Evolutionary conservation across 2,113 vertebrate genomes (phyloP).

Genomic region (Paraplagusia blochii): DNA sequence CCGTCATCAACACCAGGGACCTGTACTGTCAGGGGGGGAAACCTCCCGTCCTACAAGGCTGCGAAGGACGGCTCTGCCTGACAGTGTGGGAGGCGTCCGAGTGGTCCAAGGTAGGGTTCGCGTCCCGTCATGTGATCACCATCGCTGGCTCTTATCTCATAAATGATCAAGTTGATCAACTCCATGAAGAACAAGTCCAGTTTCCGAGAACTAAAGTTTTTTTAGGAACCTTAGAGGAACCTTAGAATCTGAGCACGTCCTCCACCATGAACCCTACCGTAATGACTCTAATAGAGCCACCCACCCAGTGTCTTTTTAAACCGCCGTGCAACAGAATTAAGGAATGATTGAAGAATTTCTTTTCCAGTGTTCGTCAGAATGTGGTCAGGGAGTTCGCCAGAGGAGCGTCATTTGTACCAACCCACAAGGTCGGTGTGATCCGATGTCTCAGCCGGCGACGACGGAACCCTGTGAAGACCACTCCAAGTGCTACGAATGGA

Average conservation of each 20-base stretch:
- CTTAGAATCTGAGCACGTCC: no score
- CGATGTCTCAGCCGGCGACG: conserved; percentile 76
- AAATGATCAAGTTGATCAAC: no score
- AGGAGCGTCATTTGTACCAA: conserved; percentile 87
- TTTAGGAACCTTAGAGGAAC: no score
- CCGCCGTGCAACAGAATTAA: no score
- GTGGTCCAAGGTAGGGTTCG: conserved; percentile 87
- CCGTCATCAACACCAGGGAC: conserved; percentile 81
- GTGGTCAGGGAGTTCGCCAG: conserved; percentile 82
- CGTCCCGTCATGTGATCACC: no score
- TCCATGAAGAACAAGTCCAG: no score
- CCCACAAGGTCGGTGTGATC: conserved; percentile 86
- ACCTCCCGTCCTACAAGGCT: conserved; percentile 81
- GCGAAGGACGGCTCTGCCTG: conserved; percentile 88
- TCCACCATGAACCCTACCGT: no score
- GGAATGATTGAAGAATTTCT: no score
- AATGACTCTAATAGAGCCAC: no score
- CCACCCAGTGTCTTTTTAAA: no score
- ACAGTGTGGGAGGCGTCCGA: conserved; percentile 92
- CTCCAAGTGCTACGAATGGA: conserved; percentile 92
- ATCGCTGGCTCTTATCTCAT: no score
- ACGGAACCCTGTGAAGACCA: conserved; percentile 88
- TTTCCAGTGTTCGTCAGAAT: conserved; percentile 87
- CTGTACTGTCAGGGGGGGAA: conserved; percentile 84
- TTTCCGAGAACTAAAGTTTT: no score